A percentile compares a stretch with the other conserved stretches of the same genome.
These are phyloP conservation scores for Meloidogyne floridensis DNA, from an alignment of 1,140 invertebrate species.

Conservation along the genomic window DNA sequence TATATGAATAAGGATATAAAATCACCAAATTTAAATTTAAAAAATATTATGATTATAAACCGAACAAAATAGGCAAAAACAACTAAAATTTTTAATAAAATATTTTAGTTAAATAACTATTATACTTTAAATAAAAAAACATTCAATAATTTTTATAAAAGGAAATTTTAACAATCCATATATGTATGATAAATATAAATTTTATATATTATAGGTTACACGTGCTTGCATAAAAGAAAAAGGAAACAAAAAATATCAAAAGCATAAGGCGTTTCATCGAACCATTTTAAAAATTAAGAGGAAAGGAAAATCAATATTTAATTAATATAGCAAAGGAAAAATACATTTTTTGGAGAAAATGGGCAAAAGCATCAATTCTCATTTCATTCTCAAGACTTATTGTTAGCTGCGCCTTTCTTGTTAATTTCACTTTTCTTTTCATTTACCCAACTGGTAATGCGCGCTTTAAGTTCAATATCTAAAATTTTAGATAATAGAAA, in stretches of 20 bases:
- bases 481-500: conserved; percentile 24
- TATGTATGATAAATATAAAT: too few species aligned
- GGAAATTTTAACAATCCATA: too few species aligned
- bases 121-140: too few species aligned
- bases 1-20: too few species aligned
- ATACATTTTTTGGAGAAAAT: neutral
- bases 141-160: too few species aligned
- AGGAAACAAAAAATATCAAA: neutral
- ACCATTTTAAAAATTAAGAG: conserved; percentile 8
- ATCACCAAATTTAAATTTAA: too few species aligned
- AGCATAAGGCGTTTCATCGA: conserved; percentile 10
- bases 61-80: too few species aligned
- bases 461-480: conserved; percentile 52
- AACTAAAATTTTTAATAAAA: too few species aligned
- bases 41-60: too few species aligned
- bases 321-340: neutral
- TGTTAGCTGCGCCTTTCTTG: neutral
- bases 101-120: too few species aligned
- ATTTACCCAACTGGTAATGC: conserved; percentile 46
- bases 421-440: conserved; percentile 22
- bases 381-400: neutral
- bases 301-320: conserved; percentile 10
- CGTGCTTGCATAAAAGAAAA: too few species aligned
- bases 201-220: too few species aligned
- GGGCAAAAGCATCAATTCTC: neutral